Evolutionary conservation across 2,113 vertebrate species (phyloP).

Genomic region (Blennius ocellaris): DNA sequence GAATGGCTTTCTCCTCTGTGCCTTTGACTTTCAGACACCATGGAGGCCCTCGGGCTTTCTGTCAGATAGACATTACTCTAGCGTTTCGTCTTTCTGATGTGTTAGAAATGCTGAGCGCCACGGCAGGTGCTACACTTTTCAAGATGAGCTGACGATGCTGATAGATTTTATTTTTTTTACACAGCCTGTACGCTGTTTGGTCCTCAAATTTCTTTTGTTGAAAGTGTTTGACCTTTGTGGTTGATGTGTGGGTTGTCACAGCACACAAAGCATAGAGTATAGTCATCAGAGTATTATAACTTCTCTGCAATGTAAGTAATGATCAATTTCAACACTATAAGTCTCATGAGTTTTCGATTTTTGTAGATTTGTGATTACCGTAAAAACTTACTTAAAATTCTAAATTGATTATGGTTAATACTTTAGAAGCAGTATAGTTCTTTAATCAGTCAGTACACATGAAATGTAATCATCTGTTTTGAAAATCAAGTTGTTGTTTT

Average conservation of each 20-base stretch:
- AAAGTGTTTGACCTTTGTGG: slow-evolving; percentile 37
- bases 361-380: no score
- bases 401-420: no score
- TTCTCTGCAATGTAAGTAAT: no score
- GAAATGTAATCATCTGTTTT: no score
- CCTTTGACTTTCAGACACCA: slow-evolving; percentile 43
- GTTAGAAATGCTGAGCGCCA: slow-evolving; percentile 51
- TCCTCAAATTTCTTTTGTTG: slow-evolving; percentile 16
- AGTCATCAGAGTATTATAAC: slow-evolving; percentile 8
- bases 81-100: slow-evolving; percentile 67
- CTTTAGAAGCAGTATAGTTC: no score
- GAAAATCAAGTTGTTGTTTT: no score
- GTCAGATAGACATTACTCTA: slow-evolving; percentile 60
- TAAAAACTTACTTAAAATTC: no score
- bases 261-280: slow-evolving; percentile 9
- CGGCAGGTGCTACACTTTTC: slow-evolving; percentile 55
- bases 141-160: slow-evolving; percentile 38
- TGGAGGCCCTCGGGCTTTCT: slow-evolving; percentile 64
- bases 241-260: slow-evolving; percentile 25
- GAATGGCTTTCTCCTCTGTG: slow-evolving; percentile 26
- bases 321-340: no score
- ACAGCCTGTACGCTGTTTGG: slow-evolving; percentile 14
- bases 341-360: no score
- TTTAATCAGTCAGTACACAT: no score
- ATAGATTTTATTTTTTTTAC: slow-evolving; percentile 5